Evolutionary conservation across 2,113 vertebrate species (phyloP).

Genomic region (Menura novaehollandiae): DNA sequence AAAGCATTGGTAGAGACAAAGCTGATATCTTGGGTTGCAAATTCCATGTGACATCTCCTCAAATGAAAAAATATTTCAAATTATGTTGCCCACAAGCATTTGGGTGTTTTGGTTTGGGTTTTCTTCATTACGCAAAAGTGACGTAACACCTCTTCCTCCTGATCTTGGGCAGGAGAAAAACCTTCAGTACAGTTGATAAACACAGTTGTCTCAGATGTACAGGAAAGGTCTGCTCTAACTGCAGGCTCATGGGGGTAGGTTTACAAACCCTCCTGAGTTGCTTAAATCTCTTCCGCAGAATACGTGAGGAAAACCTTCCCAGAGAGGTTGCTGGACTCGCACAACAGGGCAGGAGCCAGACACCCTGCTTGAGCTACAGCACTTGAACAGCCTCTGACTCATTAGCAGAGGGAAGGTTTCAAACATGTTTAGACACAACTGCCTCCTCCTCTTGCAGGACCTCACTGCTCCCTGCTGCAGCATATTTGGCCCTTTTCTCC

Average conservation of each 20-base stretch:
- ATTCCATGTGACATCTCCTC: background rate
- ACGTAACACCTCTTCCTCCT: background rate
- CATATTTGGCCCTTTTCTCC: background rate
- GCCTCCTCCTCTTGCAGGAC: background rate
- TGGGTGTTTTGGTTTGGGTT: background rate
- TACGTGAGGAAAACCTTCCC: background rate
- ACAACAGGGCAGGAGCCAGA: background rate
- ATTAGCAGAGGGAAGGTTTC: background rate
- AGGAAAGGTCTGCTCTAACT: background rate
- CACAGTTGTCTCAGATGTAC: background rate
- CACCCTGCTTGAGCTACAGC: background rate
- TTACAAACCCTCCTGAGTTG: background rate
- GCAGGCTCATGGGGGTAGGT: background rate
- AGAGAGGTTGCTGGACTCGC: background rate
- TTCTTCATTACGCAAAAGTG: background rate
- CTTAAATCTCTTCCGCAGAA: background rate
- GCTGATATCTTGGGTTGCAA: background rate
- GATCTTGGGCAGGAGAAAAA: background rate
- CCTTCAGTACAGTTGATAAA: background rate
- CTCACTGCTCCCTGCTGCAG: background rate
- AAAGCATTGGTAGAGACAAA: background rate
- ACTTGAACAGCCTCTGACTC: slow-evolving; percentile 1
- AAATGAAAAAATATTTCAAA: background rate
- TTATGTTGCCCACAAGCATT: background rate
- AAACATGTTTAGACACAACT: background rate